phyloP scores from a whole-genome alignment of 2,797 vertebrate species.

The Crotalus adamanteus region DNA sequence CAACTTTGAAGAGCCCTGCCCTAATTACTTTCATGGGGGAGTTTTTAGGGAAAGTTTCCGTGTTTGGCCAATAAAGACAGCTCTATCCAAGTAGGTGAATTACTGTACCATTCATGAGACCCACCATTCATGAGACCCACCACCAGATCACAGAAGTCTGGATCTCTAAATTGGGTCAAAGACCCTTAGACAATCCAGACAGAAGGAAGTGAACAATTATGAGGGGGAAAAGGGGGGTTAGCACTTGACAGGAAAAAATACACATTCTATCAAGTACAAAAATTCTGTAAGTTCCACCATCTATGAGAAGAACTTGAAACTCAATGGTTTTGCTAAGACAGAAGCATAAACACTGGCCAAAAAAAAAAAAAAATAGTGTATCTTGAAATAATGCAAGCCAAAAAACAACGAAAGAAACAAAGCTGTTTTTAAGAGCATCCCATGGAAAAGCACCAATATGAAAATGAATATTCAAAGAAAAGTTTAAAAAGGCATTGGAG shows the following conservation, averaged over 20 bases:
- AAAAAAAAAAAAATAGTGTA: background rate
- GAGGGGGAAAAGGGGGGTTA: background rate
- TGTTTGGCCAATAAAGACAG: background rate
- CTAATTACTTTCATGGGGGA: no score
- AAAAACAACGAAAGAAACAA: background rate
- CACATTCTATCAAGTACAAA: background rate
- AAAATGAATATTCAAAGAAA: background rate
- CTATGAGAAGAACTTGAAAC: background rate
- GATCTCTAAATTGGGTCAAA: background rate
- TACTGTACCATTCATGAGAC: background rate
- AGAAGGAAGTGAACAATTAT: background rate
- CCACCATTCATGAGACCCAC: background rate
- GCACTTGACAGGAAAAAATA: background rate
- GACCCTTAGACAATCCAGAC: background rate
- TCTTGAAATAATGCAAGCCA: background rate
- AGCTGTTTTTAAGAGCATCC: background rate
- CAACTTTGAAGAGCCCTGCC: no score
- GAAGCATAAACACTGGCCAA: background rate
- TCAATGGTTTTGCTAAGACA: background rate
- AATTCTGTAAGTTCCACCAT: background rate
- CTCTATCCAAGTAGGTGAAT: background rate
- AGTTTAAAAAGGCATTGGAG: background rate
- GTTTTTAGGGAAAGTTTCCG: background rate
- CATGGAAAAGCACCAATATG: background rate
- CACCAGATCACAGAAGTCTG: background rate